phyloP scores from a whole-genome alignment of 2,113 vertebrate species.

The Dicrurus megarhynchus region DNA sequence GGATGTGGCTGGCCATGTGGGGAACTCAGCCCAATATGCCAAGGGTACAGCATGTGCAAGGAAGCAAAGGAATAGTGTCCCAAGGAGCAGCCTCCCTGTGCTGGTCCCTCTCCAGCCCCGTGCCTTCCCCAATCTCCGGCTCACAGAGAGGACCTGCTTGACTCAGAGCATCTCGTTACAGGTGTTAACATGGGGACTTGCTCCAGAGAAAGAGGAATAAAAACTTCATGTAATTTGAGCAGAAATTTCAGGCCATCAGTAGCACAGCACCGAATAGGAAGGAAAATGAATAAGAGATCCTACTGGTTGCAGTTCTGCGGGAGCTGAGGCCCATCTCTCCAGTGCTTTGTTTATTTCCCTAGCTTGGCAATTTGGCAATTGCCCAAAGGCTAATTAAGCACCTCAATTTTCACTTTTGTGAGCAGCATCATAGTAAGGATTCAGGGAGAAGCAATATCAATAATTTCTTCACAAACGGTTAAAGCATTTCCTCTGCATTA shows the following conservation, averaged over 20 bases:
- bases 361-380: neutral
- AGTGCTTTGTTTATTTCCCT: neutral
- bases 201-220: neutral
- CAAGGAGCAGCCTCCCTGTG: fast-evolving
- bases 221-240: neutral
- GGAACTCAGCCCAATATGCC: neutral
- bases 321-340: neutral
- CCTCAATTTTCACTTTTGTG: conserved; percentile 3
- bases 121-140: fast-evolving
- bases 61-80: neutral
- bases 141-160: neutral
- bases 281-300: neutral
- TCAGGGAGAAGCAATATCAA: conserved; percentile 3
- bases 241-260: neutral
- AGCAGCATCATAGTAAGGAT: neutral
- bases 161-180: neutral
- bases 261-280: neutral
- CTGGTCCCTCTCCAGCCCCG: fast-evolving
- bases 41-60: fast-evolving
- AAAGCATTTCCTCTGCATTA: conserved; percentile 1
- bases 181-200: neutral
- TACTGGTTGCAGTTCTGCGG: neutral
- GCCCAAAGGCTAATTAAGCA: conserved; percentile 39
- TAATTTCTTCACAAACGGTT: conserved; percentile 24
- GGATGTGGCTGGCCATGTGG: fast-evolving